Base-by-base conservation (phyloP, 2,797 vertebrate genomes). In the Podarcis siculus region DNA sequence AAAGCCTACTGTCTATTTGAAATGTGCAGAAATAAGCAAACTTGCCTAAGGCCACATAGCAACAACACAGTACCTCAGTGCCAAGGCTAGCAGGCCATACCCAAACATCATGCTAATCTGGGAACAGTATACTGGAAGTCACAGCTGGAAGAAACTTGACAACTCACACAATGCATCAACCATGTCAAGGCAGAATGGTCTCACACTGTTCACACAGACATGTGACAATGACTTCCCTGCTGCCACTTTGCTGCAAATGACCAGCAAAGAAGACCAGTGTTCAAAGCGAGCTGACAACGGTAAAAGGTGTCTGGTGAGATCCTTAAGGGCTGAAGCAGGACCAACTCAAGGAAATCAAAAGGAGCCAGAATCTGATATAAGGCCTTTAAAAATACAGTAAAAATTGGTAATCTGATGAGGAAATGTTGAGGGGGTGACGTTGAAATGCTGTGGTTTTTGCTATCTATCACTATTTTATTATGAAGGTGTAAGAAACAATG, bases 281-380 rank as follows among this genome's bases (percentile, higher is more conserved):
- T 81, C 89, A 92, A 89, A 92, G 86, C 92, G 91, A 93, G 73
- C 72, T 87, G 88, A 94, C 93, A 91, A 89, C 87, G 72, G 21
- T 25, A 81, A 84, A 42, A 79, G 71, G 55, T 42, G 73, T 35
- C 61, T 55, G 86, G 42, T n/a, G 58, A 35, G n/a, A 73, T 61
- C 86, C 32, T 8, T 35, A 42, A 67, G 75, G 27, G 75, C 86
- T 61, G 64, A 61, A 87, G 79, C 3, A 32, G 66, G 19, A 71
- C 32, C n/a, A n/a, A 71, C 27, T 5, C 23, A 84, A 23, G 49
- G n/a, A 85, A 49, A 17, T 3, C 30, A 85, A 79, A 64, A 71
- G 35, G 12, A 77, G 42, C 15, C 71, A 39, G 13, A 67, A 37
- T 75, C 35, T 79, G 25, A 32, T 89, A 9, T 71, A 35, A 37